Evolutionary conservation across 2,797 vertebrate species (phyloP).

Genomic region (Hoplostethus atlanticus): DNA sequence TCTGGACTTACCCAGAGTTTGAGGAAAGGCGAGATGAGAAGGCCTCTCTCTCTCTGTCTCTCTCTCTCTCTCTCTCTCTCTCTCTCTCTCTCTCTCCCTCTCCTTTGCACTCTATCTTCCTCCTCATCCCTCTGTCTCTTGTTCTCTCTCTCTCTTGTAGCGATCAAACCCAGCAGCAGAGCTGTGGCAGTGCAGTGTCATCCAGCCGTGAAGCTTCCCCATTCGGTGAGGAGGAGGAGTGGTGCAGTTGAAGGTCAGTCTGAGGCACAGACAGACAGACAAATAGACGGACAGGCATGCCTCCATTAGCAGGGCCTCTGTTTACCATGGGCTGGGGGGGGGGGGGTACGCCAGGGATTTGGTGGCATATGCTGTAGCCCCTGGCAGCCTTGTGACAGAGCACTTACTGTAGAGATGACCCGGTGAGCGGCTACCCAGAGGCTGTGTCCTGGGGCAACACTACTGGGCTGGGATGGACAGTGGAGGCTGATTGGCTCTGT

Average conservation of each 20-base stretch:
- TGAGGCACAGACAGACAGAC: slow-evolving; percentile 53
- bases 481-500: slow-evolving; percentile 59
- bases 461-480: slow-evolving; percentile 78
- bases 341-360: slow-evolving; percentile 82
- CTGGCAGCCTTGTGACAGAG: slow-evolving; percentile 86
- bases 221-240: slow-evolving; percentile 58
- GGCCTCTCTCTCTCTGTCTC: slow-evolving; percentile 5
- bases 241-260: slow-evolving; percentile 80
- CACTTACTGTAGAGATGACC: slow-evolving; percentile 86
- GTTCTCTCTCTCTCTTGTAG: slow-evolving; percentile 30
- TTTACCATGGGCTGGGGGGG: slow-evolving; percentile 77
- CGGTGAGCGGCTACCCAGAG: slow-evolving; percentile 79
- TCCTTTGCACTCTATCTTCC: slow-evolving; percentile 14
- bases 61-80: neutral
- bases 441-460: slow-evolving; percentile 84
- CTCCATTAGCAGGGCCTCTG: slow-evolving; percentile 84
- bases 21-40: slow-evolving; percentile 24
- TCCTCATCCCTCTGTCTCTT: slow-evolving; percentile 6
- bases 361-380: slow-evolving; percentile 87
- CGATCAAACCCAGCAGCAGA: slow-evolving; percentile 17
- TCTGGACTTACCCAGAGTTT: slow-evolving; percentile 15
- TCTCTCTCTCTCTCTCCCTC: slow-evolving; percentile 25
- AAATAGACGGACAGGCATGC: slow-evolving; percentile 54
- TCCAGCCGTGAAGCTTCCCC: slow-evolving; percentile 59
- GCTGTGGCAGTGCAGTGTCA: slow-evolving; percentile 37